A percentile compares a stretch with the other conserved stretches of the same genome.
These are phyloP conservation scores for Uria aalge DNA, from an alignment of 2,113 vertebrate species.

Conservation along the genomic window DNA sequence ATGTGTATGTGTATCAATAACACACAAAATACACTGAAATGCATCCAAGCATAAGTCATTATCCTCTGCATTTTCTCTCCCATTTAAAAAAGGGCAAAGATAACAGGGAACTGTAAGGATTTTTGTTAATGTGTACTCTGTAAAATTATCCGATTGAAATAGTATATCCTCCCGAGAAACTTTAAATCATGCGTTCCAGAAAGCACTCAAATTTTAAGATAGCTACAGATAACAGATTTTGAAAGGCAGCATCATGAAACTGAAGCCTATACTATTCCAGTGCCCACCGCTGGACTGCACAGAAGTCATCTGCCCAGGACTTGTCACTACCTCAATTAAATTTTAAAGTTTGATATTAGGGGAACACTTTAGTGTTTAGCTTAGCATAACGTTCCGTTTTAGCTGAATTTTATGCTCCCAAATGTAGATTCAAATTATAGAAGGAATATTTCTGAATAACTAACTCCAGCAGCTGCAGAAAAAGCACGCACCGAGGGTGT, in stretches of 20 bases:
- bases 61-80: not conserved
- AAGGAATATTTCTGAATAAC: not conserved
- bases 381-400: not conserved
- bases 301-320: not conserved
- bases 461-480: not conserved
- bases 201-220: not conserved
- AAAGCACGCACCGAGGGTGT: fast-evolving
- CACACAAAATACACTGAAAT: not conserved
- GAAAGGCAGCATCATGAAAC: constrained; percentile 15
- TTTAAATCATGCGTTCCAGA: not conserved
- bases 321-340: not conserved
- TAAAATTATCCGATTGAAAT: constrained; percentile 18
- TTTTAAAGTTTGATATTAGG: not conserved
- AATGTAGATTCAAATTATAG: not conserved
- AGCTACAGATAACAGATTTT: not conserved
- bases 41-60: not conserved
- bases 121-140: not conserved
- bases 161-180: not conserved
- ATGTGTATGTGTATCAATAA: not conserved
- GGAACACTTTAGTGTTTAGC: not conserved
- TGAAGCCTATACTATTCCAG: not conserved
- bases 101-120: not conserved
- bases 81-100: not conserved
- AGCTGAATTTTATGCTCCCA: not conserved
- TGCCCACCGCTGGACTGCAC: not conserved